Evolutionary conservation across 2,888 invertebrate species (phyloP).

Genomic region (Ganaspis brasiliensis): DNA sequence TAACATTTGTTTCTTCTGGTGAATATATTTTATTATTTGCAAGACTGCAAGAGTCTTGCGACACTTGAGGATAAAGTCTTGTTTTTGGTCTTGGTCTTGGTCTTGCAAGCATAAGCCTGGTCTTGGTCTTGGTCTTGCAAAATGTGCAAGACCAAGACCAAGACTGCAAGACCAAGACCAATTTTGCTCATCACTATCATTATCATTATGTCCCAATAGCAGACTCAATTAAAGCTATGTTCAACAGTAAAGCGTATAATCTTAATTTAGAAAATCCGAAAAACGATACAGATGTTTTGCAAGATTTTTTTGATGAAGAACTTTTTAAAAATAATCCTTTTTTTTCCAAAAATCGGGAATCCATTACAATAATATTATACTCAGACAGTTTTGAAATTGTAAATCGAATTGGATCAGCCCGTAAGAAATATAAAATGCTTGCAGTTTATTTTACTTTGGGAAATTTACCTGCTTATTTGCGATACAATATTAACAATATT

Average conservation of each 20-base stretch:
- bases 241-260: neutral
- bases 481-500: neutral
- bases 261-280: neutral
- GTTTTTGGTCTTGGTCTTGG: too few species aligned
- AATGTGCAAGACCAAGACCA: too few species aligned
- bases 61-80: too few species aligned
- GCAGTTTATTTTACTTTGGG: conserved; percentile 68
- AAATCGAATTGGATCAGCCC: conserved; percentile 69
- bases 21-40: too few species aligned
- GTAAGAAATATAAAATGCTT: conserved; percentile 68
- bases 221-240: conserved; percentile 1
- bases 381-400: conserved; percentile 53
- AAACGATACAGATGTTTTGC: neutral
- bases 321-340: neutral
- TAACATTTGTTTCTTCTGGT: too few species aligned
- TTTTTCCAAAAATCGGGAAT: neutral
- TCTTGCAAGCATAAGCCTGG: too few species aligned
- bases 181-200: too few species aligned
- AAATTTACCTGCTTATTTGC: conserved; percentile 54
- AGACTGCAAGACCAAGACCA: too few species aligned
- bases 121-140: too few species aligned
- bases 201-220: neutral
- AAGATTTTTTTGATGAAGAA: neutral
- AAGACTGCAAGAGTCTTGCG: too few species aligned
- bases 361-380: neutral